These are phyloP conservation scores for Punctoribates punctum DNA, from an alignment of 2,888 invertebrate species.

Conservation along the genomic window DNA sequence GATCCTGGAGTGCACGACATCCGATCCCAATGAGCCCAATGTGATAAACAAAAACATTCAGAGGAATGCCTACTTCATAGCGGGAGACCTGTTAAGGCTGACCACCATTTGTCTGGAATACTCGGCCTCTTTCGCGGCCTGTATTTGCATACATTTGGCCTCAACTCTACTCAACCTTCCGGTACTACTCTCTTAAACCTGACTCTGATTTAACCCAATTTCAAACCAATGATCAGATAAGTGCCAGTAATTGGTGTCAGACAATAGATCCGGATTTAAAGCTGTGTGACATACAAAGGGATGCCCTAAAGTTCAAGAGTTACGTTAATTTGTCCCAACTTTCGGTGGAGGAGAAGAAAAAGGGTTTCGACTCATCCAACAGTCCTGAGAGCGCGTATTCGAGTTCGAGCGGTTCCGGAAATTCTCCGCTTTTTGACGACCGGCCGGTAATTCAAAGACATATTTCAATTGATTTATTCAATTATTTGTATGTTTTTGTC, in stretches of 20 bases:
- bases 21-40: neutral
- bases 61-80: neutral
- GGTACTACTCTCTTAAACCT: neutral
- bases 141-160: neutral
- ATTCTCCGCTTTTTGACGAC: neutral
- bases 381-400: slow-evolving; percentile 10
- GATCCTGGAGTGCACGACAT: neutral
- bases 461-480: neutral
- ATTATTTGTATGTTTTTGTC: slow-evolving; percentile 3
- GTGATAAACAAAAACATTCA: neutral
- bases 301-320: neutral
- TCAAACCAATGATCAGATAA: neutral
- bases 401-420: neutral
- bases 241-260: neutral
- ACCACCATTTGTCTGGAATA: slow-evolving; percentile 4
- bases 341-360: neutral
- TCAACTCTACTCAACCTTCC: neutral
- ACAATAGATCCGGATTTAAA: neutral
- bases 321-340: neutral
- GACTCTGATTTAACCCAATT: neutral
- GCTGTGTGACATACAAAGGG: neutral
- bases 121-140: neutral
- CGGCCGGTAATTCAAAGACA: neutral
- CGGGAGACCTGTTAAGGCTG: neutral
- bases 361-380: neutral